Evolutionary conservation across 2,888 invertebrate genomes (phyloP), one percentile per base, ranked within the genome.

Genomic region (Yponomeuta malinellus): DNA sequence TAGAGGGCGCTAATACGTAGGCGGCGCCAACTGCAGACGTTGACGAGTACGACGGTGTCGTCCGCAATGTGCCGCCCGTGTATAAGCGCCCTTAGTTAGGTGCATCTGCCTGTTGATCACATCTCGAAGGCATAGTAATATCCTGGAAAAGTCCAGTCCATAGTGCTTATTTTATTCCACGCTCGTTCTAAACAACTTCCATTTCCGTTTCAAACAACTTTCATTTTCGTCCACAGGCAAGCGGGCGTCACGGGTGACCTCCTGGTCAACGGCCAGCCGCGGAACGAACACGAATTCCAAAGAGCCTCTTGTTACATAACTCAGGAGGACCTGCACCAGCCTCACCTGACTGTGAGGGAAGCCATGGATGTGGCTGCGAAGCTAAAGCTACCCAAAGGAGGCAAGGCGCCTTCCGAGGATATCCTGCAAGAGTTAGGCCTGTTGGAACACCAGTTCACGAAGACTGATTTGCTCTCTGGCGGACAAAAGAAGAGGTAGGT

Each of bases 231-330:
- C 66, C 37, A 0, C 82, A 95, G 95, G 78, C 94, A 94, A 48
- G 92, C 91, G 37, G 95, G 95, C 63, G 94, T 96, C 0, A 88
- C 92, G 23, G 97, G 96, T 1, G 93, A 93, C 66, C 93, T 96
- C 31, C 86, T 93, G 74, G 94, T 96, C n/a, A 95, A 96, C 77
- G 94, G 94, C 4, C 88, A 93, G 74, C 85, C 86, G 0, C 90
- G 96, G 43, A 94, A 96, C 78, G 93, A 95, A 80, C 89, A 93
- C 4, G 85, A 87, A 73, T 95, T 96, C 86, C 93, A 95, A 74
- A 94, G 94, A 78, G 93, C 94, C 76, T 96, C 96, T 8, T 96
- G 96, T 79, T 97, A 97, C 88, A 96, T 97, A 77, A 96, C 96
- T 75, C 97, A 97, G 81, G 95, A 96, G 74, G 95, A 96, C 79